phyloP scores from a whole-genome alignment of 2,797 vertebrate species.

The Sternarchorhynchus goeldii region DNA sequence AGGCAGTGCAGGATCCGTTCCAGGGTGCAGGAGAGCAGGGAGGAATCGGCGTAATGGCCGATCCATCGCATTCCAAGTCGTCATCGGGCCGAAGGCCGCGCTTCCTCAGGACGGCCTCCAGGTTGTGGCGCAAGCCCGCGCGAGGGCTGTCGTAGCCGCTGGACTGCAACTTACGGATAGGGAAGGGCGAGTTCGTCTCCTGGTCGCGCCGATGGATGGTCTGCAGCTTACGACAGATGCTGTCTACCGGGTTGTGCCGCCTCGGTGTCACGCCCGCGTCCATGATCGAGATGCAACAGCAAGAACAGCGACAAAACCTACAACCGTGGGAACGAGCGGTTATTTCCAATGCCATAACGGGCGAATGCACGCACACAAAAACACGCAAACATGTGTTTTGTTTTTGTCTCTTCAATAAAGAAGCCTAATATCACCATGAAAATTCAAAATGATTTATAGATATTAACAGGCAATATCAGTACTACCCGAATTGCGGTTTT shows the following conservation, averaged over 20 bases:
- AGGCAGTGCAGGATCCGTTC: slow-evolving; percentile 13
- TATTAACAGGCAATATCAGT: too few relatives aligned
- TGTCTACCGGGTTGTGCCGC: slow-evolving; percentile 87
- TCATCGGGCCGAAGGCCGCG: slow-evolving; percentile 59
- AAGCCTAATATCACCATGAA: too few relatives aligned
- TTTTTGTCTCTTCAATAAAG: too few relatives aligned
- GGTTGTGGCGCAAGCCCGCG: slow-evolving; percentile 71
- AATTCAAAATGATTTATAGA: too few relatives aligned
- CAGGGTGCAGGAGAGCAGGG: slow-evolving; percentile 50
- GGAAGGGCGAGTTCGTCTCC: slow-evolving; percentile 75
- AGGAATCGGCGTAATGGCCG: slow-evolving; percentile 53
- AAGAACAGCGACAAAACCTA: too few relatives aligned
- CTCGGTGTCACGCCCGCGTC: slow-evolving; percentile 67
- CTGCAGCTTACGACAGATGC: slow-evolving; percentile 88
- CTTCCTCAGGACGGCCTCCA: slow-evolving; percentile 82
- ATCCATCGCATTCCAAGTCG: neutral
- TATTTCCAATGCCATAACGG: too few relatives aligned
- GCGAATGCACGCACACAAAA: too few relatives aligned
- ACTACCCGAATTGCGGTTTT: too few relatives aligned
- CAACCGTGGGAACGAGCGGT: too few relatives aligned
- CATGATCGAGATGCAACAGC: slow-evolving; percentile 61
- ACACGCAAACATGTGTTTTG: too few relatives aligned
- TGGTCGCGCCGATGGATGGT: slow-evolving; percentile 83
- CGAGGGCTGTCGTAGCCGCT: slow-evolving; percentile 81
- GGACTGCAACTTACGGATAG: slow-evolving; percentile 84